phyloP scores from a whole-genome alignment of 2,113 vertebrate genomes.

The Vidua chalybeata region DNA sequence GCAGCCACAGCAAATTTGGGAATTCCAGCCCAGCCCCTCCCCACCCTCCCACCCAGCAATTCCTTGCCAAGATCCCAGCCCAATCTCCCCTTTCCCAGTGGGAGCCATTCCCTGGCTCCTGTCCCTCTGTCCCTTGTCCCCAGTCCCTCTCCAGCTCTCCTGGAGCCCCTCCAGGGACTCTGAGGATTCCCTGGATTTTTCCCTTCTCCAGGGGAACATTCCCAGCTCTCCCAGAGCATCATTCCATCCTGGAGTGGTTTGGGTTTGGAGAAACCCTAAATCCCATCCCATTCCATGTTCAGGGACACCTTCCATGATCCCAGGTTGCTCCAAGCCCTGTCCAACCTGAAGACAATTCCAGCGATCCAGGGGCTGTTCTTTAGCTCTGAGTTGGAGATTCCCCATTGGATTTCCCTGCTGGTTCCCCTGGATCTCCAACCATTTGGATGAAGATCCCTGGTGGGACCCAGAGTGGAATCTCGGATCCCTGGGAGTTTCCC shows the following conservation, averaged over 20 bases:
- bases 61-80: background rate
- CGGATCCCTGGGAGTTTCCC: accelerated
- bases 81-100: background rate
- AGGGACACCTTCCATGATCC: accelerated
- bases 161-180: background rate
- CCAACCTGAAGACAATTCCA: background rate
- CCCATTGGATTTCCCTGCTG: accelerated
- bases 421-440: background rate
- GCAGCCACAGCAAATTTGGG: background rate
- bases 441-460: background rate
- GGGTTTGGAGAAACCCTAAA: background rate
- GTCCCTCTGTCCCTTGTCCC: background rate
- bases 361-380: background rate
- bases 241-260: background rate
- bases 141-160: background rate
- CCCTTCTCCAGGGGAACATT: background rate
- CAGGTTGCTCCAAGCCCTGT: background rate
- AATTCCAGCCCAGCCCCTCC: background rate
- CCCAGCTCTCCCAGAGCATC: background rate
- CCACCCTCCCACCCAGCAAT: background rate
- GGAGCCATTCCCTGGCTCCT: background rate
- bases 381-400: background rate
- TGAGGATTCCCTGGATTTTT: background rate
- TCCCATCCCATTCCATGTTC: background rate
- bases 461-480: background rate